Evolutionary conservation across 2,113 vertebrate species (phyloP).

Genomic region (Myotis yumanensis): DNA sequence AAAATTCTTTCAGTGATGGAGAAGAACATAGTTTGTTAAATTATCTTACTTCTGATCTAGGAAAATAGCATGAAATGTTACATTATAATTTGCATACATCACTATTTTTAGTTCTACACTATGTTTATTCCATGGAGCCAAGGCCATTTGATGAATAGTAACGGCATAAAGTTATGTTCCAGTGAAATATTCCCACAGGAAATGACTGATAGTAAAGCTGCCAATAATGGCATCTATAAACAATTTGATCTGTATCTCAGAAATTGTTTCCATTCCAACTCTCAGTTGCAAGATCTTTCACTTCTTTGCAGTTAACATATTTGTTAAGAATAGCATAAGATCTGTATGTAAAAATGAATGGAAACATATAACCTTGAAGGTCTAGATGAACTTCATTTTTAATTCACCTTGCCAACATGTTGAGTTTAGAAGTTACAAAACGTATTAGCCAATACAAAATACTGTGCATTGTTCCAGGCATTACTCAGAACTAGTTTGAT

Average conservation of each 20-base stretch:
- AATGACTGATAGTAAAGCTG: constrained; percentile 60
- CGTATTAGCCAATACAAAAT: background rate
- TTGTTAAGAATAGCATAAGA: constrained; percentile 39
- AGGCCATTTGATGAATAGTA: constrained; percentile 52
- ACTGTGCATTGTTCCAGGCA: background rate
- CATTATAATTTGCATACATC: constrained; percentile 9
- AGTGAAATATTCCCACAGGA: constrained; percentile 69
- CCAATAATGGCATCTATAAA: constrained; percentile 65
- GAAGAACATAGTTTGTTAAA: constrained; percentile 43
- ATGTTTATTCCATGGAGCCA: constrained; percentile 39
- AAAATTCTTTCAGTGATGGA: constrained; percentile 45
- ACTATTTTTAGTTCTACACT: background rate
- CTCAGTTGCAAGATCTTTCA: constrained; percentile 55
- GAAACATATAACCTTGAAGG: constrained; percentile 23
- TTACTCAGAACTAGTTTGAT: constrained; percentile 19
- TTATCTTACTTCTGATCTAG: constrained; percentile 47
- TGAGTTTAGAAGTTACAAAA: constrained; percentile 40
- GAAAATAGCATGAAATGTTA: constrained; percentile 52
- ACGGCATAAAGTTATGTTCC: constrained; percentile 55
- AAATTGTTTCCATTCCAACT: constrained; percentile 67
- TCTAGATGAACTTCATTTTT: constrained; percentile 27
- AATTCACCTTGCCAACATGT: constrained; percentile 20
- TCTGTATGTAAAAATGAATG: background rate
- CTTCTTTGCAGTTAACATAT: constrained; percentile 50
- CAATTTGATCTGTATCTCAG: constrained; percentile 70